These are phyloP conservation scores for Muscina levida DNA, from an alignment of 2,888 invertebrate species.

Conservation along the genomic window DNA sequence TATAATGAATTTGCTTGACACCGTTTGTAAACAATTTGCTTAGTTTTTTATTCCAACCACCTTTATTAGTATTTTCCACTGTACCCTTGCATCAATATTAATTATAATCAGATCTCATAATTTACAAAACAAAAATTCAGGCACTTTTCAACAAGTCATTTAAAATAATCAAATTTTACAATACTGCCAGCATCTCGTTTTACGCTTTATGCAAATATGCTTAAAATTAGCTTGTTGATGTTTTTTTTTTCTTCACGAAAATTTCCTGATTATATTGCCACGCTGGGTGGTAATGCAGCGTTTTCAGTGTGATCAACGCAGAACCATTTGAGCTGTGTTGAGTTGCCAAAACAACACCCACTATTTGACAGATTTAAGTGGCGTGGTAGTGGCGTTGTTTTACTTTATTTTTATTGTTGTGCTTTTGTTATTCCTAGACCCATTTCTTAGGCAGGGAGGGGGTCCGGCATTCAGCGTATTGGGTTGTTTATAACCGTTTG, in stretches of 20 bases:
- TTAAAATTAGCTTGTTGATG: constrained; percentile 23
- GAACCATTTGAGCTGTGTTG: constrained; percentile 18
- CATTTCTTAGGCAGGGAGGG: no score
- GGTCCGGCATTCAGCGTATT: neutral
- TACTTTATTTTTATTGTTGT: neutral
- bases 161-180: constrained; percentile 61
- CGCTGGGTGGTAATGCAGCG: constrained; percentile 59
- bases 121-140: no score
- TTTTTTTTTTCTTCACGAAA: constrained; percentile 32
- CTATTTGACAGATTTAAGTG: constrained; percentile 10
- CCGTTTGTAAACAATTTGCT: no score
- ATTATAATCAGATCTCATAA: no score
- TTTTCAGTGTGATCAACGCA: constrained; percentile 47
- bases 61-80: no score
- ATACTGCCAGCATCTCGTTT: constrained; percentile 62
- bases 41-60: no score
- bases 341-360: constrained; percentile 44
- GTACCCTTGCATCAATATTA: no score
- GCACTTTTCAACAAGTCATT: constrained; percentile 59
- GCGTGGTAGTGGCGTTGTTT: neutral
- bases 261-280: constrained; percentile 32
- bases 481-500: constrained; percentile 51
- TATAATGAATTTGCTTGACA: no score
- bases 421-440: neutral
- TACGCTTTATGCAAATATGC: constrained; percentile 59